Evolutionary conservation across 2,797 vertebrate genomes (phyloP), one percentile per base, ranked within the genome.

Genomic region (Sebastes diploproa): DNA sequence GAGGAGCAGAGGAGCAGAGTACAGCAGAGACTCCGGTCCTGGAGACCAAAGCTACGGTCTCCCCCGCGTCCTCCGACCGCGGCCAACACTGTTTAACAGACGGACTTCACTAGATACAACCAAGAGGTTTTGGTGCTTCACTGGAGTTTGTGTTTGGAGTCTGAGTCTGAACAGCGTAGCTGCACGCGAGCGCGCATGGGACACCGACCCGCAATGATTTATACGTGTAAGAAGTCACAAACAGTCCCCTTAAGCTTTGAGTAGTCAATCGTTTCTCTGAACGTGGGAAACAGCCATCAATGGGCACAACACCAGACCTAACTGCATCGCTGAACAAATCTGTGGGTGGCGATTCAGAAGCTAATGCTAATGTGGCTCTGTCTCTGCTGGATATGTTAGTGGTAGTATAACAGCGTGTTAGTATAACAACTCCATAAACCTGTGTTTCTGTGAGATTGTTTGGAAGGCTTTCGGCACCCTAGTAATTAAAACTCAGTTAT

Each of bases 401-500:
- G 7, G 25, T 22, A 36, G 60, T 63, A 65, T 38, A 61, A 65
- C 60, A 67, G 60, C 62, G 42, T 42, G 59, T 50, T 62, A 60
- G 66, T 42, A n/a, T 32, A 16, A 60, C 9, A 79, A 71, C 54
- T 56, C 69, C 22, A 65, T 61, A 71, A 69, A 72, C 61, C 54
- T 80, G 32, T 73, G 63, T 50, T 23, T 34, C 7, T 46, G 18
- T n/a, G 29, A 42, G 30, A 62, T 75, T 23, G 42, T 58, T 65
- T 23, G 10, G 22, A 36, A 66, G 18, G 62, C 42, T 72, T 70
- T 74, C 12, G 52, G 22, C 56, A 18, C 20, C 4, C 5, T 6
- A 13, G 65, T 77, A 71, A 90, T 88, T 78, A 86, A 77, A 87
- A 74, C 58, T 79, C 25, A 3, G 30, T 60, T 16, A 27, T 69